A percentile compares a stretch with the other conserved stretches of the same genome.
phyloP scores from a whole-genome alignment of 2,888 invertebrate species.

The Cotesia congregata region DNA sequence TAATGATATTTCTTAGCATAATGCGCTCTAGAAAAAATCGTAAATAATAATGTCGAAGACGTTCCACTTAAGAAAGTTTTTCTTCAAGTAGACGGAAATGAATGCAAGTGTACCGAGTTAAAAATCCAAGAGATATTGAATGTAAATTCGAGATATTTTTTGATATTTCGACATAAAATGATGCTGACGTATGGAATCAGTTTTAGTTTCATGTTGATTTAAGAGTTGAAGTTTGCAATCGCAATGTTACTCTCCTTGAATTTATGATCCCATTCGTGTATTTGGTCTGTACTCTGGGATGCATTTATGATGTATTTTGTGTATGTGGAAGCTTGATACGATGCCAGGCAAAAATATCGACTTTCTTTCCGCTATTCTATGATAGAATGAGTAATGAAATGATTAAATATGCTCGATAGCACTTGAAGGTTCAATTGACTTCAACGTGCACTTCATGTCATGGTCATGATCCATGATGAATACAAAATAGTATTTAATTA shows the following conservation, averaged over 20 bases:
- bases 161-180: neutral
- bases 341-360: neutral
- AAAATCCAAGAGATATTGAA: neutral
- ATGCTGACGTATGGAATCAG: neutral
- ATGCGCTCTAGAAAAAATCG: neutral
- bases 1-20: no score
- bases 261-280: constrained; percentile 5
- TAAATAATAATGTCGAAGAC: neutral
- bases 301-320: neutral
- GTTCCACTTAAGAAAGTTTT: neutral
- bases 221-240: neutral
- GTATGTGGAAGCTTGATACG: neutral
- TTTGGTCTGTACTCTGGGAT: neutral
- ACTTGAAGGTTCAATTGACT: constrained; percentile 14
- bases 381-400: neutral
- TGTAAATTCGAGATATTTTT: neutral
- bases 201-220: constrained; percentile 14
- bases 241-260: constrained; percentile 1
- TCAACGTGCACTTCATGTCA: constrained; percentile 9
- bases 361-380: neutral
- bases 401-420: constrained; percentile 15
- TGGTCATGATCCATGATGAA: neutral
- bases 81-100: neutral
- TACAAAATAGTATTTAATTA: neutral
- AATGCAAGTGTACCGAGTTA: neutral